A percentile compares a stretch with the other conserved stretches of the same genome.
phyloP scores from a whole-genome alignment of 2,888 invertebrate genomes.

The Ornithoptera priamus region DNA sequence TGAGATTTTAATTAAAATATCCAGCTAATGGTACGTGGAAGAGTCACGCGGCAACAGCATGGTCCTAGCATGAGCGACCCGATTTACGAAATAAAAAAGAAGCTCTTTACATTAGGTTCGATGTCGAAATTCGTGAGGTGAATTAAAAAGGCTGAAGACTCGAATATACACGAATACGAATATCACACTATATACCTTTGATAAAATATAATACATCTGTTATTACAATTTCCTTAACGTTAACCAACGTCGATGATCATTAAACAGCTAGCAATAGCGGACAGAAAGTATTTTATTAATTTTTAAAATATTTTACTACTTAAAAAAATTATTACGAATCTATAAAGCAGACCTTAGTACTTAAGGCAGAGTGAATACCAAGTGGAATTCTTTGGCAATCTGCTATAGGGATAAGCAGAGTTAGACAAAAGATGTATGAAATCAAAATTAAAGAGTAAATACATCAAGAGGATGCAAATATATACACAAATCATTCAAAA shows the following conservation, averaged over 20 bases:
- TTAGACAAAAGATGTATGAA: too few species aligned
- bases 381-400: too few species aligned
- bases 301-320: too few species aligned
- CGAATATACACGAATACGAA: too few species aligned
- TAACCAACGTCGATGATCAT: background rate
- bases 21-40: slow-evolving; percentile 1
- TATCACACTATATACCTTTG: background rate
- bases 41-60: slow-evolving; percentile 1
- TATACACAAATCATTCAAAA: too few species aligned
- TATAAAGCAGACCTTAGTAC: too few species aligned
- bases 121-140: slow-evolving; percentile 1
- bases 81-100: background rate
- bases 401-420: too few species aligned
- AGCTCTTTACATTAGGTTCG: slow-evolving; percentile 1
- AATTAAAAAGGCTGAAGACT: background rate
- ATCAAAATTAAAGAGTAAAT: too few species aligned
- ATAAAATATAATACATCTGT: background rate
- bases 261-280: background rate
- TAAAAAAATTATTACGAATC: too few species aligned
- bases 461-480: too few species aligned
- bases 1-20: too few species aligned
- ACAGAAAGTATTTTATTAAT: background rate
- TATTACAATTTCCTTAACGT: background rate
- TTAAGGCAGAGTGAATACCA: too few species aligned
- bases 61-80: background rate